Conservation (phyloP, 2,113 vertebrate species). For the Trogon melanurus region DNA sequence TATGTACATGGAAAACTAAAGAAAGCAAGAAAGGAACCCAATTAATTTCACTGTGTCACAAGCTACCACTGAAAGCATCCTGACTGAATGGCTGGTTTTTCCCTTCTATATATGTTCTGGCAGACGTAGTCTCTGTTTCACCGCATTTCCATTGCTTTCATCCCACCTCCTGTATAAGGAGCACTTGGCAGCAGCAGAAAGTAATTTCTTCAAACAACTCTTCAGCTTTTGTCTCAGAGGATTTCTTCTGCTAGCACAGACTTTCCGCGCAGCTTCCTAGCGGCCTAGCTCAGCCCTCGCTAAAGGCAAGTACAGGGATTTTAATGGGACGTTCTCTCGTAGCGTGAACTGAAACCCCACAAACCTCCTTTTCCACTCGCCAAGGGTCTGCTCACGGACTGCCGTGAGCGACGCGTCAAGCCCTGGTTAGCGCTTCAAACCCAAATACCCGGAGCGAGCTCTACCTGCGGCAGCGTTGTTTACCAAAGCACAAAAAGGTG, state of each 20-base stretch:
- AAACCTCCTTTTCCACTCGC: not conserved
- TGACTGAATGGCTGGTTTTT: constrained; percentile 47
- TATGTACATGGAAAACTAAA: constrained; percentile 76
- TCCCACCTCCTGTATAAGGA: constrained; percentile 65
- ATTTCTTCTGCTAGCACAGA: not conserved
- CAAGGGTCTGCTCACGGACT: not conserved
- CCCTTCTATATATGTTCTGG: not conserved
- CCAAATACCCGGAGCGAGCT: not conserved
- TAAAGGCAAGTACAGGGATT: not conserved
- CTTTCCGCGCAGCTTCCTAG: constrained; percentile 21
- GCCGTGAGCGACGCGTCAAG: not conserved
- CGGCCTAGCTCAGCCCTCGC: not conserved
- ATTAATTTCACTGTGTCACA: constrained; percentile 62
- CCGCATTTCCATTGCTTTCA: constrained; percentile 44
- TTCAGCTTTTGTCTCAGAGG: not conserved
- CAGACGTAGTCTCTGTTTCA: constrained; percentile 33
- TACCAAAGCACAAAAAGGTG: constrained; percentile 55
- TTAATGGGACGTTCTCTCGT: not conserved
- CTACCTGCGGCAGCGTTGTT: not conserved
- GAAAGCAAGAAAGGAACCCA: constrained; percentile 55
- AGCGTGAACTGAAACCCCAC: not conserved
- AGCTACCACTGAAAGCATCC: constrained; percentile 53
- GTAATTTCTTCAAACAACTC: constrained; percentile 2
- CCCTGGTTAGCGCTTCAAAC: not conserved
- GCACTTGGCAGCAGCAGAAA: constrained; percentile 27